Evolutionary conservation across 2,888 invertebrate genomes (phyloP), one percentile per base, ranked within the genome.

Genomic region (Dryococelus australis): DNA sequence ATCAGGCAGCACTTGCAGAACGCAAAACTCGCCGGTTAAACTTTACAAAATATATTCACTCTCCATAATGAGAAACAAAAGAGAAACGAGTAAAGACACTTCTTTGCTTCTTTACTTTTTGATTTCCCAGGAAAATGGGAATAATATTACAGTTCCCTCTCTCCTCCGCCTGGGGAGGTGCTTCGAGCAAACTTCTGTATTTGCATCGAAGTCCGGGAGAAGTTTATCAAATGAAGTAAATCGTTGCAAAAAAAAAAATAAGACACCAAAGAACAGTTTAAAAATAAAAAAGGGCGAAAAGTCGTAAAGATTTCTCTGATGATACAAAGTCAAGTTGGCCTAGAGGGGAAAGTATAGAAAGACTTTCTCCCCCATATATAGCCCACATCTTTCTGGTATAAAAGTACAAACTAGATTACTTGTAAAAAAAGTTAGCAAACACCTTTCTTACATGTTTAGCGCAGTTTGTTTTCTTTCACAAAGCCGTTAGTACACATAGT

Each of bases 101-200:
- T 65, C 65, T 65, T 65, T 65, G 65, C 65, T 5, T 65, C 65
- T 65, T 65, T 65, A 65, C 65, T 65, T 65, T 65, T 65, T 65
- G 65, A 65, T 65, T 65, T 65, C 65, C 65, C 65, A 65, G 65
- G n/a, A 65, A 65, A 65, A 65, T 65, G 65, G 20, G n/a, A 65
- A 16, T 65, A 65, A 65, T 65, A 65, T 65, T 65, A 65, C 65
- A 12, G 65, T 65, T 65, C 65, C 65, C 16, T 65, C 65, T 20
- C n/a, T 65, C 65, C 35, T 65, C n/a, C 24, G 65, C 65, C 65
- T 65, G 24, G 65, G 65, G 65, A 65, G 65, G 16, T 5, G 65
- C 47, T 47, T 6, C 47, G 6, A 9, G n/a, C 8, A 65, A 65
- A 65, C 24, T 65, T 65, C 65, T 65, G 10, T 65, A 65, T 65